Base-by-base conservation (phyloP, 1,140 invertebrate genomes). In the Cydia splendana region DNA sequence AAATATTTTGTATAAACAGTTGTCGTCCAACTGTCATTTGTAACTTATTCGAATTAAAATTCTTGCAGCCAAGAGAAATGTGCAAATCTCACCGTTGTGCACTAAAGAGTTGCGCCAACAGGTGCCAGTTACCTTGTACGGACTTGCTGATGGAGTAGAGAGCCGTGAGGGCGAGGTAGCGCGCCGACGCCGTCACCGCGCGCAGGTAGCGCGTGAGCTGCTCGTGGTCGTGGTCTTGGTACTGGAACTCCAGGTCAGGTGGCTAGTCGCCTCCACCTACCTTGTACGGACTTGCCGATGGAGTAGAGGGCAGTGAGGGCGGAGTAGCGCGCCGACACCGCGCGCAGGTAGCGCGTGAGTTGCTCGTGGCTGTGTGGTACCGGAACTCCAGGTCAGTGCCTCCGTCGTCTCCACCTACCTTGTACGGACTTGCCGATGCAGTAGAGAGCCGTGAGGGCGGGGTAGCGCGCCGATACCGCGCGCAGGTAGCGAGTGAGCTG, bases 111-210 rank as follows among this genome's bases (percentile, higher is more conserved):
- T 62, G 48, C 51, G 48, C 13, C 28, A 5, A 78, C 28, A 34
- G 30, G 42, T 74, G 48, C 81, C 85, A 62, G 57, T 85, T 94
- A 97, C 97, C 97, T 95, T 98, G 96, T 2, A 98, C 97, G 73
- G 97, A 98, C 93, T 98, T 98, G 77, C 98, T 98, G 80, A 98
- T 98, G 18, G 97, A 98, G 91, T 98, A 98, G 4, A 98, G 93
- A 0, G 96, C 97, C 28, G 96, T 98, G 74, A 98, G 95, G 83
- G 97, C 95, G 6, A 98, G 97, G 93, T 96, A 98, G 13, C 95
- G 94, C 20, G 96, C 95, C 71, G 96, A 97, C 4, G 96, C 95
- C 71, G 96, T 97, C 4, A 97, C 96, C 2, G 96, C 94, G 67
- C 96, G 94, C 28, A 99, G 91, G 88, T 97, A 97, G 77, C 95